Evolutionary conservation across 2,113 vertebrate genomes (phyloP).

Genomic region (Marmota monax): DNA sequence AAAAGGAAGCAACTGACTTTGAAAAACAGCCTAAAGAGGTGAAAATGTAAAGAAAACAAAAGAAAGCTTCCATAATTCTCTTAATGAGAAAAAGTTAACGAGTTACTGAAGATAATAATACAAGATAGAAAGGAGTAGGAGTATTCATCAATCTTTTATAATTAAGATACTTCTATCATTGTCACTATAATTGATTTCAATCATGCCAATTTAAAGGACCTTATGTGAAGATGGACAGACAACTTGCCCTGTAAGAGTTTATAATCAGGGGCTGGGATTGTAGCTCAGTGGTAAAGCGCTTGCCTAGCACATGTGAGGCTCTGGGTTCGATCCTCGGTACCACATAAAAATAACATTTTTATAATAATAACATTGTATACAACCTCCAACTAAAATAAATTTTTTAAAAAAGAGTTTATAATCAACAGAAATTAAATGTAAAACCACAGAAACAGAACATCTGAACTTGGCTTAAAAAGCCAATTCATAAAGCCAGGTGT

Average conservation of each 20-base stretch:
- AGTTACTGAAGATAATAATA: slow-evolving; percentile 24
- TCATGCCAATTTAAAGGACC: not conserved
- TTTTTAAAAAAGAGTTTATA: not conserved
- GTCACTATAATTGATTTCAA: not conserved
- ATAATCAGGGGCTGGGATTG: not conserved
- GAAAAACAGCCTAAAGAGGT: not conserved
- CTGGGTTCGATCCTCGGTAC: too few relatives aligned
- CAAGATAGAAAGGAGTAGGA: slow-evolving; percentile 18
- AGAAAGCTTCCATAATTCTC: slow-evolving; percentile 17
- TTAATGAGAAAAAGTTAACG: slow-evolving; percentile 24
- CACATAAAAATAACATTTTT: too few relatives aligned
- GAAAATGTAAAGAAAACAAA: slow-evolving; percentile 52
- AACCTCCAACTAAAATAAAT: too few relatives aligned
- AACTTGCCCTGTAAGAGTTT: not conserved
- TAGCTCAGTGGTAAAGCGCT: too few relatives aligned
- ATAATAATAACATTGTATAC: too few relatives aligned
- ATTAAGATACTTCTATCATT: slow-evolving; percentile 42
- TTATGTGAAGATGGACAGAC: not conserved
- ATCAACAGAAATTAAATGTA: slow-evolving; percentile 51
- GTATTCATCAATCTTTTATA: not conserved
- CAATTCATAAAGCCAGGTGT: not conserved
- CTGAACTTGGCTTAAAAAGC: slow-evolving; percentile 35
- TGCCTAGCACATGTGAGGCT: too few relatives aligned
- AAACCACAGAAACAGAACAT: slow-evolving; percentile 33
- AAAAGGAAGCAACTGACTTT: slow-evolving; percentile 36